These are phyloP conservation scores for Protonemura montana DNA, from an alignment of 2,888 invertebrate genomes.

Conservation along the genomic window DNA sequence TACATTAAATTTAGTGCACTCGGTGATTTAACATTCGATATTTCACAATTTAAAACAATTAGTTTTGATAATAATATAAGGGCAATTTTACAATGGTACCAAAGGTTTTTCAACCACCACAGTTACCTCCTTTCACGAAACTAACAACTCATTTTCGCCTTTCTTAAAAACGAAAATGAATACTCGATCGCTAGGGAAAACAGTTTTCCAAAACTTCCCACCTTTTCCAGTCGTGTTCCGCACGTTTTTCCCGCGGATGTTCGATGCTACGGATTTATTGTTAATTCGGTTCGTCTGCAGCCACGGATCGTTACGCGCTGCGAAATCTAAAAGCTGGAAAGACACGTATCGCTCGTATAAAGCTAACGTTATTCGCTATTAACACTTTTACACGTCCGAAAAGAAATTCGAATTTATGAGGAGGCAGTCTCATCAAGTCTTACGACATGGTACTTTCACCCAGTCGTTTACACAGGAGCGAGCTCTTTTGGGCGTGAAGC, in stretches of 20 bases:
- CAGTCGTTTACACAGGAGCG: background rate
- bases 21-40: no score
- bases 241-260: background rate
- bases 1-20: no score
- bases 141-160: no score
- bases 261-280: background rate
- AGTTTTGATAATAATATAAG: no score
- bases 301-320: background rate
- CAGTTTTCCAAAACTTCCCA: background rate
- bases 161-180: no score
- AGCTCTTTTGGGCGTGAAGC: background rate
- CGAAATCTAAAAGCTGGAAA: background rate
- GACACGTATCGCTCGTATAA: background rate
- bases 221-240: background rate
- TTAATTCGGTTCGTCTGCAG: background rate
- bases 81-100: no score
- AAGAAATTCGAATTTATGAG: constrained; percentile 12
- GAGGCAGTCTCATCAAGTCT: background rate
- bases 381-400: background rate
- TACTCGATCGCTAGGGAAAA: background rate
- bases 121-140: no score
- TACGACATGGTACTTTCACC: background rate
- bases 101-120: no score
- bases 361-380: background rate
- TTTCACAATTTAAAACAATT: no score